Evolutionary conservation across 2,888 invertebrate species (phyloP), one percentile per base, ranked within the genome.

Genomic region (Ptychoptera albimana): DNA sequence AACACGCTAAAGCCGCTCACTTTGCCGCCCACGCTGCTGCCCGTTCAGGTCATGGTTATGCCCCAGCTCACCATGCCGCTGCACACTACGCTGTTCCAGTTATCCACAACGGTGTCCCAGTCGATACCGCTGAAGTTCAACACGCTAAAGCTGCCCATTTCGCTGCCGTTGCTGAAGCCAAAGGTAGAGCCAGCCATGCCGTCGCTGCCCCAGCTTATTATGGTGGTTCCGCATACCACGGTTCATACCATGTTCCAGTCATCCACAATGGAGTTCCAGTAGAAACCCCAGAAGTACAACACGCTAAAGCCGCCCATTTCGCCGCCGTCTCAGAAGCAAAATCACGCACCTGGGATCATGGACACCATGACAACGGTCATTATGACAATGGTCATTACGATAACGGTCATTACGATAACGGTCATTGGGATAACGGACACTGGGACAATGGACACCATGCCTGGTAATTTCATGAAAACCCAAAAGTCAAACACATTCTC

Each of bases 61-160:
- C 53, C 29, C 54, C 55, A 30, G 52, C 51, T 41, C 53, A 52
- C 39, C 42, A 44, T 30, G 30, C 42, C 2, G 47, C 51, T n/a
- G 44, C 49, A 4, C 51, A 53, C 36, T 54, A 56, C 48, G 58
- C 59, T 38, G 47, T 63, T 45, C 65, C 65, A 16, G 59, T 64
- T 34, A 64, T 66, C 47, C 63, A 62, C 46, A 67, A 69, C 47
- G 69, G 67, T 13, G 64, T 68, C 2, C 70, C 70, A 38, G 57
- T 68, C 31, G 69, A 71, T 39, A 70, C 70, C 3, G 70, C 70
- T 39, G 70, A 69, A 54, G 70, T 71, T 8, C 66, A 65, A 54
- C 63, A 64, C 45, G 65, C 66, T 38, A 60, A 64, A 52, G 63
- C 64, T 34, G 60, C 63, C 7, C 64, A 66, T 45, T 62, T 50